phyloP scores from a whole-genome alignment of 2,113 vertebrate genomes.

The Poicephalus gulielmi region DNA sequence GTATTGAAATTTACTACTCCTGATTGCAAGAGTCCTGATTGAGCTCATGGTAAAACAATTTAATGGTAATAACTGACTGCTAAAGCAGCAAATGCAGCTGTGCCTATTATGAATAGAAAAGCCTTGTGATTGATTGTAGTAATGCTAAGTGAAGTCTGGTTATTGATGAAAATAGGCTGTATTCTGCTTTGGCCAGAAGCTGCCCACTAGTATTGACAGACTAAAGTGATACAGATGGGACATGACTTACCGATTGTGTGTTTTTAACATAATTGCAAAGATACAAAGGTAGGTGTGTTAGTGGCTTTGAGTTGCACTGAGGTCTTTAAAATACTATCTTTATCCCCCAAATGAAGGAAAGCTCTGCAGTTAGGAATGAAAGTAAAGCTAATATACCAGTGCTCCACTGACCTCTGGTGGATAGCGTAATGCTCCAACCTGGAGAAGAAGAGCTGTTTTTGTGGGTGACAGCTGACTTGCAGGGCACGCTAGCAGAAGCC shows the following conservation, averaged over 20 bases:
- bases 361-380: not conserved
- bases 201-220: not conserved
- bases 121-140: not conserved
- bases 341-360: not conserved
- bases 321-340: not conserved
- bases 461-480: not conserved
- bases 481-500: not conserved
- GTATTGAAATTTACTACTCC: not conserved
- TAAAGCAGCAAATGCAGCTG: not conserved
- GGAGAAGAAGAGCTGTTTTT: not conserved
- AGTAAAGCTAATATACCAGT: not conserved
- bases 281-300: not conserved
- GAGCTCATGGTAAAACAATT: not conserved
- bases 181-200: not conserved
- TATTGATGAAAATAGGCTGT: not conserved
- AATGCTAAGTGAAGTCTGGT: not conserved
- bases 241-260: not conserved
- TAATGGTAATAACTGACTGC: not conserved
- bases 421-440: not conserved
- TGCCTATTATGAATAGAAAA: not conserved
- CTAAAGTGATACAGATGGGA: not conserved
- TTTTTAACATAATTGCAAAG: not conserved
- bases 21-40: not conserved
- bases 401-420: slow-evolving; percentile 76
- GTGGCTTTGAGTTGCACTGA: not conserved